Percentiles rank a stretch among this genome's conserved stretches.
These are phyloP conservation scores for Heliornis fulica DNA, from an alignment of 2,113 vertebrate genomes.

Conservation along the genomic window DNA sequence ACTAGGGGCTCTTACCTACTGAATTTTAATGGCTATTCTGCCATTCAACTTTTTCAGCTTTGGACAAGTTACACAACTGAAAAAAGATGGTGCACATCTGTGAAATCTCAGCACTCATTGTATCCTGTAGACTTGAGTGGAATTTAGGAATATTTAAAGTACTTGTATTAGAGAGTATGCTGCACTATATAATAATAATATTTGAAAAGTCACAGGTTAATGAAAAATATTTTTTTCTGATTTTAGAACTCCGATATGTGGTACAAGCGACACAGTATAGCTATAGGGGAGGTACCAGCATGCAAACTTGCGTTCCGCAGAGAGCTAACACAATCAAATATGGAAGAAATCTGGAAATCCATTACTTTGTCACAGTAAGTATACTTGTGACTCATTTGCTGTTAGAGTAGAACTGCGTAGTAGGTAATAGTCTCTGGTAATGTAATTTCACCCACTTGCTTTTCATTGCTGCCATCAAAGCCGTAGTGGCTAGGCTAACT, in stretches of 20 bases:
- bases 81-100: neutral
- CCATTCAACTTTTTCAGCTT: neutral
- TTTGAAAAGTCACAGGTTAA: neutral
- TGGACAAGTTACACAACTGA: neutral
- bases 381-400: neutral
- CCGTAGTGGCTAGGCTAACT: neutral
- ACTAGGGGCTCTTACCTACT: neutral
- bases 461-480: neutral
- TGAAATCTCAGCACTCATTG: neutral
- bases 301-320: conserved; percentile 76
- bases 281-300: conserved; percentile 81
- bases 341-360: conserved; percentile 86
- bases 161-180: neutral
- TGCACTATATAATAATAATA: neutral
- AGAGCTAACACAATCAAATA: conserved; percentile 77
- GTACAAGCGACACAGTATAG: conserved; percentile 87
- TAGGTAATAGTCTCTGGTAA: neutral
- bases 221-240: neutral
- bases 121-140: neutral
- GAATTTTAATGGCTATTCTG: neutral
- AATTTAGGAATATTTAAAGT: neutral
- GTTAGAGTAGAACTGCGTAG: neutral
- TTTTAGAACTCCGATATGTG: conserved; percentile 82
- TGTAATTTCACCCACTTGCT: neutral
- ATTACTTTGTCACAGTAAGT: conserved; percentile 78